These are phyloP conservation scores for Epinotia bilunana DNA, from an alignment of 2,888 invertebrate genomes.

Conservation along the genomic window DNA sequence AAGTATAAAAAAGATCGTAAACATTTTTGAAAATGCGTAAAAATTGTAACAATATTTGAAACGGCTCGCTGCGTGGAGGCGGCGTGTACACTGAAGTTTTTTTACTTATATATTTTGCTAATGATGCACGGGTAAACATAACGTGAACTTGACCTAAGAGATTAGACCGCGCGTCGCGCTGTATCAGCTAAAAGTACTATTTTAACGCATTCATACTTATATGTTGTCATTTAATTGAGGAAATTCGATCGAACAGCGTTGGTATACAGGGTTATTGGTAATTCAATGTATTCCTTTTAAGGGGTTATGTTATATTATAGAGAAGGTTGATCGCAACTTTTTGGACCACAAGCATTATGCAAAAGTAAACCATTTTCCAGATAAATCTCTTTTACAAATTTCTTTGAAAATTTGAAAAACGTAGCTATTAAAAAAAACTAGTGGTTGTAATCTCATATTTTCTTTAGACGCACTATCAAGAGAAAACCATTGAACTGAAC, in stretches of 20 bases:
- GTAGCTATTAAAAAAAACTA: no score
- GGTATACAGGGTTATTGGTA: background rate
- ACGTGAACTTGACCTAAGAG: constrained; percentile 79
- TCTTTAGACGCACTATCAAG: no score
- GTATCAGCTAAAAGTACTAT: constrained; percentile 15
- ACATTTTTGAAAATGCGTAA: constrained; percentile 54
- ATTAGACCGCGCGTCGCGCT: constrained; percentile 62
- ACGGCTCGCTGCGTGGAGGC: constrained; percentile 58
- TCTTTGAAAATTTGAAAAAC: no score
- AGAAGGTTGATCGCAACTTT: no score
- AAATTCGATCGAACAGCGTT: background rate
- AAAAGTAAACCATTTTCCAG: no score
- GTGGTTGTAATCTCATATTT: no score
- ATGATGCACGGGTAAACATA: constrained; percentile 67
- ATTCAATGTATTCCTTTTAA: no score
- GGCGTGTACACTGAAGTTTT: constrained; percentile 71
- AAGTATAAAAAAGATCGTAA: constrained; percentile 56
- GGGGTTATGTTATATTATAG: no score
- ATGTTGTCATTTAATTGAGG: constrained; percentile 10
- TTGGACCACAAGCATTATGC: no score
- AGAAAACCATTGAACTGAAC: no score
- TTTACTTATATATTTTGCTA: constrained; percentile 72
- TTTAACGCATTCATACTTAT: constrained; percentile 20
- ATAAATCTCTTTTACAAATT: no score
- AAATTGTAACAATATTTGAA: constrained; percentile 50